Percentiles rank a stretch among this genome's conserved stretches.
phyloP scores from a whole-genome alignment of 1,140 invertebrate genomes.

The Drosophila sechellia region DNA sequence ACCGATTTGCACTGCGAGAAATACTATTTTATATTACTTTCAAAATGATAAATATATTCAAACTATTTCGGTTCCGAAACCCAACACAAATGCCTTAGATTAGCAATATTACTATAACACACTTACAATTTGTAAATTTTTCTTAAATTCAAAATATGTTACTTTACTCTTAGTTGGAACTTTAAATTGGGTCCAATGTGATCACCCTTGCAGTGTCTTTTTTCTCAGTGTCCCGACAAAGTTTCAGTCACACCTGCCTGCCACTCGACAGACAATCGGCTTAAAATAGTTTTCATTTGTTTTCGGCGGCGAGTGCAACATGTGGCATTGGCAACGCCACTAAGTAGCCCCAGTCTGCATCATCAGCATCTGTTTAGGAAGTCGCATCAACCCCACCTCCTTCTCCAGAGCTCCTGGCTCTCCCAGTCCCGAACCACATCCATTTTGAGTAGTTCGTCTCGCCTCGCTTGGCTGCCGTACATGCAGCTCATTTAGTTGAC shows the following conservation, averaged over 20 bases:
- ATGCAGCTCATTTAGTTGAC: conserved; percentile 82
- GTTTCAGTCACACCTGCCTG: conserved; percentile 39
- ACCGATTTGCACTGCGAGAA: conserved; percentile 6
- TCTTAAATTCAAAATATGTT: no score
- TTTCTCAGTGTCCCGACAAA: conserved; percentile 1
- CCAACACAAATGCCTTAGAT: no score
- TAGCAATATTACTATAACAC: no score
- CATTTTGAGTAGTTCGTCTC: conserved; percentile 45
- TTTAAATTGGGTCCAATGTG: no score
- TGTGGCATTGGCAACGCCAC: conserved; percentile 76
- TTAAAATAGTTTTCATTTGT: conserved; percentile 82
- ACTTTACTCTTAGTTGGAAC: no score
- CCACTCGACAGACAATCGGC: conserved; percentile 51
- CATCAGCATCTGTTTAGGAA: conserved; percentile 44
- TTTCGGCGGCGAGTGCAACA: conserved; percentile 64
- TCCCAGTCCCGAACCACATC: conserved; percentile 22
- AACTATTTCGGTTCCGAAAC: neutral
- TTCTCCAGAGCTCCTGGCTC: neutral
- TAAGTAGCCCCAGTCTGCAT: conserved; percentile 61
- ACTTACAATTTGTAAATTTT: no score
- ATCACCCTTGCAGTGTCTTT: no score
- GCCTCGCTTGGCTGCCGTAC: conserved; percentile 49
- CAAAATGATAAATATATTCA: neutral
- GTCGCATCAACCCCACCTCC: neutral
- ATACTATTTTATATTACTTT: neutral